Base-by-base conservation (phyloP, 2,888 invertebrate genomes). In the Lycaena phlaeas region DNA sequence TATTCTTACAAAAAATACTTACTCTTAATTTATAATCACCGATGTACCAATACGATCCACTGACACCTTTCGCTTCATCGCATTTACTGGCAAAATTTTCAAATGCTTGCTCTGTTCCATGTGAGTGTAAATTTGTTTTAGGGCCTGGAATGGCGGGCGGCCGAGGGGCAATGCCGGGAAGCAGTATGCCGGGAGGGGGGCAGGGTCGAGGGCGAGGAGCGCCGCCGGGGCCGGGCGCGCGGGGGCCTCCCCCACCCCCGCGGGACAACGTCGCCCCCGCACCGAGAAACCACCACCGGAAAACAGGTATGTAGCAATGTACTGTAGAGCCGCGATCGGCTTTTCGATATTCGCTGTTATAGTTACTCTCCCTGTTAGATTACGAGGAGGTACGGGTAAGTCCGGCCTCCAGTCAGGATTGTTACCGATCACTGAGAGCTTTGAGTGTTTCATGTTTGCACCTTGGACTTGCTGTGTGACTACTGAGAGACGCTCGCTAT, bases 221-320 rank as follows among this genome's bases (percentile, higher is more conserved):
- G 0, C 64, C 65, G 6, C 56, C 59, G 9, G 79, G 94, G 36
- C 93, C 94, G 3, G 94, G 94, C n/a, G 94, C 93, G 3, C 86
- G 94, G 55, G 94, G 94, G 38, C 94, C 94, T n/a, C 94, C 94
- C 28, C 93, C 93, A 22, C 94, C 94, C 6, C 94, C 94, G 0
- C 84, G 94, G 45, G 92, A 92, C 57, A 87, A 87, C 64, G 87
- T 88, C 61, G 86, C 71, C 43, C 68, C 75, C 42, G 68, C 66
- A 43, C 74, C 72, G 46, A 70, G 82, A 45, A 77, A 71, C 51
- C 82, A 73, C 44, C 79, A 76, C 50, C 69, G 85, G 53, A 85
- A 82, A 56, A 64, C 84, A 84, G 85, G 85, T 85, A 68, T 56
- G 68, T 36, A 17, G 6, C 25, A 40, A 47, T 58, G 55, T 56